These are phyloP conservation scores for Brachyalestes nurse DNA, from an alignment of 2,797 vertebrate genomes.

Conservation along the genomic window DNA sequence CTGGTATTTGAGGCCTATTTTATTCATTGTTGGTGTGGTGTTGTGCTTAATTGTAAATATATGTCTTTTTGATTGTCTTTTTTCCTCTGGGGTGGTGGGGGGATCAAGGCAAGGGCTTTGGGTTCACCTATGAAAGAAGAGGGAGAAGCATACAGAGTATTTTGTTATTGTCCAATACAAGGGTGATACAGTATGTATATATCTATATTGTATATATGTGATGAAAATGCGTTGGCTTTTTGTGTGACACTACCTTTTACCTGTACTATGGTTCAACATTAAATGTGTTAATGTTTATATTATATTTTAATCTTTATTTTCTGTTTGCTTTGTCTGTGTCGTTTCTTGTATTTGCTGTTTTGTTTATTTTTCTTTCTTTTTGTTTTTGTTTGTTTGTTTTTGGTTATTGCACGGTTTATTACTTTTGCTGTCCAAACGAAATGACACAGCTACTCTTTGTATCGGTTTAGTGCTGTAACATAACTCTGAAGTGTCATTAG, in stretches of 20 bases:
- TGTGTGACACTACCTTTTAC: slow-evolving; percentile 92
- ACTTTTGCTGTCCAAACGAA: slow-evolving; percentile 89
- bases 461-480: slow-evolving; percentile 95
- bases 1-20: slow-evolving; percentile 89
- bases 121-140: slow-evolving; percentile 79
- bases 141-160: slow-evolving; percentile 87
- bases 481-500: slow-evolving; percentile 93
- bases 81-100: slow-evolving; percentile 70
- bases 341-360: slow-evolving; percentile 81
- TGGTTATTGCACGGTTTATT: slow-evolving; percentile 96
- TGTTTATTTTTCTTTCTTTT: slow-evolving; percentile 38
- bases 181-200: slow-evolving; percentile 91
- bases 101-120: slow-evolving; percentile 74
- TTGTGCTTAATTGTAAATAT: slow-evolving; percentile 91
- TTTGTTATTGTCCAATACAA: slow-evolving; percentile 95
- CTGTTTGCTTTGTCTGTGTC: slow-evolving; percentile 81
- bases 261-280: slow-evolving; percentile 94
- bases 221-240: slow-evolving; percentile 92
- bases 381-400: slow-evolving; percentile 71
- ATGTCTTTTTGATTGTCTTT: slow-evolving; percentile 88
- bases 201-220: slow-evolving; percentile 98
- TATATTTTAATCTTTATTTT: slow-evolving; percentile 86
- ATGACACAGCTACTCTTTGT: slow-evolving; percentile 91
- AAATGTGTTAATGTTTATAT: slow-evolving; percentile 96
- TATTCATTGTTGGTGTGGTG: slow-evolving; percentile 89